Evolutionary conservation across 2,888 invertebrate species (phyloP).

Genomic region (Torymus auratus): DNA sequence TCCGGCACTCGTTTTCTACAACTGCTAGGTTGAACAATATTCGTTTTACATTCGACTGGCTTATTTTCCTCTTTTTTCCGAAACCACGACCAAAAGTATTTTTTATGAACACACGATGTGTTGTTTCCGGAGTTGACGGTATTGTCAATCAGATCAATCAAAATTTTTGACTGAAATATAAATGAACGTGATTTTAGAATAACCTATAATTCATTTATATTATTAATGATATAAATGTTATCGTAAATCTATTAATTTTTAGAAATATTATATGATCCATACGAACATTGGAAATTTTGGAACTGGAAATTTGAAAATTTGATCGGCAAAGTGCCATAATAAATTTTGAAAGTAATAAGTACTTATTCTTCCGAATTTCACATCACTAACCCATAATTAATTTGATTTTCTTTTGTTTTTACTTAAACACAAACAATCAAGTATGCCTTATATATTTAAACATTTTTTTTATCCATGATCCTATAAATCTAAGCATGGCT

Average conservation of each 20-base stretch:
- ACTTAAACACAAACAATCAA: background rate
- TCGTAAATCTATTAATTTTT: background rate
- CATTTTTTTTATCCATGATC: too few relatives aligned
- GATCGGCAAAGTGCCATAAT: slow-evolving; percentile 62
- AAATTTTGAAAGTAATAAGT: background rate
- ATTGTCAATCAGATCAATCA: background rate
- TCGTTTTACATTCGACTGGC: slow-evolving; percentile 5
- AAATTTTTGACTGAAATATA: background rate
- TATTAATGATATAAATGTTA: background rate
- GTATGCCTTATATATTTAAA: too few relatives aligned
- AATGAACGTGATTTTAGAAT: background rate
- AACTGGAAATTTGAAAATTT: slow-evolving; percentile 63
- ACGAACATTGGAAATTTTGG: slow-evolving; percentile 12
- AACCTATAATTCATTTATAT: too few relatives aligned
- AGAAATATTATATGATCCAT: background rate
- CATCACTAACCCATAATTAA: slow-evolving; percentile 10
- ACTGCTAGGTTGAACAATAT: background rate
- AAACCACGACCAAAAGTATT: slow-evolving; percentile 54
- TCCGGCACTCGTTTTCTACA: slow-evolving; percentile 49
- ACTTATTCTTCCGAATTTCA: background rate
- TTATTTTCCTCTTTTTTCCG: slow-evolving; percentile 30
- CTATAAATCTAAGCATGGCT: too few relatives aligned
- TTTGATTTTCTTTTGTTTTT: slow-evolving; percentile 38
- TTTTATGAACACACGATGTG: slow-evolving; percentile 8
- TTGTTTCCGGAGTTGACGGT: slow-evolving; percentile 29